Conservation (phyloP, 2,888 invertebrate genomes). For the Scaptomyza parva region DNA sequence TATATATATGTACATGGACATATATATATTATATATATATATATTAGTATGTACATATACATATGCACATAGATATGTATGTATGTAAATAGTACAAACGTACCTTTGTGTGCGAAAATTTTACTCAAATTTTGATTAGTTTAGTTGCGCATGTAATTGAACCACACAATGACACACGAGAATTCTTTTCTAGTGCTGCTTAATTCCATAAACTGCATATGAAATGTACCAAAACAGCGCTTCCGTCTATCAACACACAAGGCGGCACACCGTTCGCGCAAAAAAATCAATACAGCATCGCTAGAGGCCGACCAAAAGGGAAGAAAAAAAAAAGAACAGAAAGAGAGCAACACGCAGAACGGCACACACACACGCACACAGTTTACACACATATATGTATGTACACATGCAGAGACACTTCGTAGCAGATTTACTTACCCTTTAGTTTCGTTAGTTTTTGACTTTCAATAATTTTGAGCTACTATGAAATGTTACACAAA, state of each 20-base stretch:
- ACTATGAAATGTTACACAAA: conserved; percentile 47
- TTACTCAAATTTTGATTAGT: conserved; percentile 45
- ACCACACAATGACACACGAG: conserved; percentile 4
- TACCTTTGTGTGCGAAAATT: conserved; percentile 43
- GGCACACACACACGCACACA: conserved; percentile 17
- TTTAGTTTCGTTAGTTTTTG: conserved; percentile 65
- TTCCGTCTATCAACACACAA: conserved; percentile 15
- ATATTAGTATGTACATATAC: neutral
- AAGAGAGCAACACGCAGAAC: conserved; percentile 57
- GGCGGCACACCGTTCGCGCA: conserved; percentile 52
- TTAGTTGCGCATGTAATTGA: conserved; percentile 43
- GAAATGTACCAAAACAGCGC: conserved; percentile 47
- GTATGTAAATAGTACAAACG: conserved; percentile 3
- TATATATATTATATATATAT: neutral
- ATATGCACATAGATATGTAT: neutral
- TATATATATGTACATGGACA: neutral
- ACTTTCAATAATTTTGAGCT: conserved; percentile 60
- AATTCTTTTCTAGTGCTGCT: conserved; percentile 26
- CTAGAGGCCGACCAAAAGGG: conserved; percentile 47
- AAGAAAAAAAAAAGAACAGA: conserved; percentile 54
- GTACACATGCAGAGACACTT: conserved; percentile 37
- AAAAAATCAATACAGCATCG: conserved; percentile 78
- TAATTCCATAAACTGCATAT: conserved; percentile 50
- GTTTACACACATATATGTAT: conserved; percentile 29
- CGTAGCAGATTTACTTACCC: conserved; percentile 62